These are phyloP conservation scores for Drosophila mercatorum DNA, from an alignment of 2,888 invertebrate genomes.

Conservation along the genomic window DNA sequence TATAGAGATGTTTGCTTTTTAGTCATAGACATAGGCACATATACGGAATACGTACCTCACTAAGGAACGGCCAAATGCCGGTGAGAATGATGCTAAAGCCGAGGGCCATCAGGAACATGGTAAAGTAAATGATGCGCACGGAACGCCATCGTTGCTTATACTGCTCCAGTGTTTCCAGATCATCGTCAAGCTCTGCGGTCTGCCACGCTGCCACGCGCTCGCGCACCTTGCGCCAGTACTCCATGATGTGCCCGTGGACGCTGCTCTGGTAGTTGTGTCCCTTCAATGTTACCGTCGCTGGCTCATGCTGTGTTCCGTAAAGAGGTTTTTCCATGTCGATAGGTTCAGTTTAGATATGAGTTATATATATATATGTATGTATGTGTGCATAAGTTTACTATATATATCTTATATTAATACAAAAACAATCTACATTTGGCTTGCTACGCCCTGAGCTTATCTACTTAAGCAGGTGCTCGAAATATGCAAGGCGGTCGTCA, in stretches of 20 bases:
- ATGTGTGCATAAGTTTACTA: not conserved
- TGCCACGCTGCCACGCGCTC: constrained; percentile 26
- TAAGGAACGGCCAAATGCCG: constrained; percentile 94
- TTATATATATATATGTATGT: constrained; percentile 2
- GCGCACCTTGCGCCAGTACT: constrained; percentile 56
- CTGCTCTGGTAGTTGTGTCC: constrained; percentile 8
- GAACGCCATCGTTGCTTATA: constrained; percentile 91
- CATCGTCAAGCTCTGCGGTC: constrained; percentile 83
- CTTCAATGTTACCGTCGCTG: constrained; percentile 17
- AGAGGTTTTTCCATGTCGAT: constrained; percentile 20
- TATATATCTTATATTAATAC: not conserved
- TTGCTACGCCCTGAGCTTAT: constrained; percentile 32
- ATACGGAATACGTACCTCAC: constrained; percentile 87
- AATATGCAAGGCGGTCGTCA: not conserved
- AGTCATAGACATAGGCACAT: not conserved
- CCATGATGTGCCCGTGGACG: constrained; percentile 60
- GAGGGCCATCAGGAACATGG: constrained; percentile 95
- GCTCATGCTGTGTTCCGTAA: constrained; percentile 33
- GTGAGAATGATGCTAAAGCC: constrained; percentile 95
- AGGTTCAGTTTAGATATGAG: constrained; percentile 16
- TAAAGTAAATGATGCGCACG: constrained; percentile 93
- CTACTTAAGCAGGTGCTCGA: constrained; percentile 23
- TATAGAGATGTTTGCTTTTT: constrained; percentile 81
- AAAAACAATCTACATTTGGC: constrained; percentile 17
- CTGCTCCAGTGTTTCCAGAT: constrained; percentile 89